Base-by-base conservation (phyloP, 2,888 invertebrate species). In the Drosophila subsilvestris region DNA sequence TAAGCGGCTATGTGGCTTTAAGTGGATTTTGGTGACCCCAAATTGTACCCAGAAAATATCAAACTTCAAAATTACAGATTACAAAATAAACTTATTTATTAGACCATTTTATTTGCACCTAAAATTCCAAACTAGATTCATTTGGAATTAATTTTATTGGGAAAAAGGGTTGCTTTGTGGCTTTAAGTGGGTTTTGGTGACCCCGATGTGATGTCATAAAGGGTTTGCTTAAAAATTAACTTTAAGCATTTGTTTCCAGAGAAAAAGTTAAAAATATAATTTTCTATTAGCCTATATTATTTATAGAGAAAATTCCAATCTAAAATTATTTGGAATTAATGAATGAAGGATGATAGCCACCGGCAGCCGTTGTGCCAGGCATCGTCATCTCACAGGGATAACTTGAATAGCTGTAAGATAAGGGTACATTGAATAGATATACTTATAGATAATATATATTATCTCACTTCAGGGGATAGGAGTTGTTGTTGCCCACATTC, bases 381-480 rank as follows among this genome's bases (percentile, higher is more conserved):
- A 37, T 37, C 2, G 56, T 9, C 62, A 71, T 53, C 3, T 71
- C 63, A n/a, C 8, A 57, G 25, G 20, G 10, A 57, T 63, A 71
- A 54, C 22, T 63, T 27, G 56, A 10, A 18, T 71, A 71, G 27
- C 70, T 71, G 32, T 0, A 45, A 62, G 7, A 37, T 7, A 14
- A n/a, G 37, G n/a, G 2, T n/a, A 2, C 7, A 7, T n/a, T n/a
- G 6, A 1, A 55, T 1, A 43, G 1, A 17, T 17, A 3, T 7
- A 12, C 22, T 1, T 10, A 18, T 18, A 49, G 27, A 7, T 29
- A 44, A 7, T 18, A 18, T 1, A 14, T 1, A 14, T 1, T 2
- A 14, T 42, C 49, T 22, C 17, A 71, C 68, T 62, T 44, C 70
- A 62, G 32, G 0, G 68, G 69, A 54, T 37, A 68, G 14, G 68